Conservation (phyloP, 2,113 vertebrate species). For the Corapipo altera region DNA sequence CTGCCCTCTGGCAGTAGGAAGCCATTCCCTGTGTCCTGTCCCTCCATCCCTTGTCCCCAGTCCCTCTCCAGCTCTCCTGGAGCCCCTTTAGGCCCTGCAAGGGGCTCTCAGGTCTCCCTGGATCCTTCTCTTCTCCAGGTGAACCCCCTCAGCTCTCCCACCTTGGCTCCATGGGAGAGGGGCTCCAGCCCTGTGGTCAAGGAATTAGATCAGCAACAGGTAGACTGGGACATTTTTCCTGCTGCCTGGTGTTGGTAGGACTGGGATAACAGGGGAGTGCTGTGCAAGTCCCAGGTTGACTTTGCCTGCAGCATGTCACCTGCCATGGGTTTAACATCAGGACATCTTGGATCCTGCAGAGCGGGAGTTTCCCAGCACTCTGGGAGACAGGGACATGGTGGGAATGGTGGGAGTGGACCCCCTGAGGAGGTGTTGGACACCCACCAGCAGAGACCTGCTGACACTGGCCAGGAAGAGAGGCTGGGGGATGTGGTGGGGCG, state of each 20-base stretch:
- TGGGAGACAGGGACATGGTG: too few species aligned
- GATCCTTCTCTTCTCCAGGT: background rate
- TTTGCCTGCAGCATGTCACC: background rate
- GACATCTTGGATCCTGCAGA: accelerated
- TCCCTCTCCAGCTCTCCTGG: background rate
- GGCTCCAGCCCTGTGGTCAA: background rate
- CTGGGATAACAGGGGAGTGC: background rate
- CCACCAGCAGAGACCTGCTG: background rate
- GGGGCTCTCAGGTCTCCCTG: background rate
- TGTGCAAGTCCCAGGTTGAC: background rate
- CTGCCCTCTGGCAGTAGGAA: background rate
- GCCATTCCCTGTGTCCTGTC: background rate
- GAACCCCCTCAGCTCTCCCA: background rate
- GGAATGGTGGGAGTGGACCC: background rate
- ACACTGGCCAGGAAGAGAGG: background rate
- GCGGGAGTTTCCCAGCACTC: background rate
- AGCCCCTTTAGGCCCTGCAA: accelerated
- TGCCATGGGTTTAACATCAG: background rate
- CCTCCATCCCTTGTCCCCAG: background rate
- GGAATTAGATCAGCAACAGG: background rate
- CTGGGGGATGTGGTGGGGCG: background rate
- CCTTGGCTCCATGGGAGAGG: background rate
- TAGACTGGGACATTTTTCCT: background rate
- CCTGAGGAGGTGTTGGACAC: background rate
- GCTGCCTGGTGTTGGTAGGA: background rate